Percentiles rank a stretch among this genome's conserved stretches.
Evolutionary conservation across 2,113 vertebrate species (phyloP).

Genomic region (Campylomormyrus tamandua): DNA sequence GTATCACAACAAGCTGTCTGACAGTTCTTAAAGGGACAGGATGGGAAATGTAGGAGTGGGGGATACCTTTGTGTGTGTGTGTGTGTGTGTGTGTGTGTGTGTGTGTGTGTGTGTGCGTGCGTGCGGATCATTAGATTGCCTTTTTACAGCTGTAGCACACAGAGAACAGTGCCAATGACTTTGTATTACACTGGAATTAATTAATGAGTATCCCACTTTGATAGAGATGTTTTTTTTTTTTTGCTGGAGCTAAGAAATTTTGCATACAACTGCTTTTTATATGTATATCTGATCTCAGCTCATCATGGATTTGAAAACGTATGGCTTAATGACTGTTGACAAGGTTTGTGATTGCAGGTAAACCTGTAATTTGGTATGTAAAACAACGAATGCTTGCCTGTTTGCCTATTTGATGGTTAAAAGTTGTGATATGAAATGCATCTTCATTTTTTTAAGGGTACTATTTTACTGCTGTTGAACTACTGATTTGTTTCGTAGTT

Average conservation of each 20-base stretch:
- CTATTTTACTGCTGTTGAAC: constrained; percentile 50
- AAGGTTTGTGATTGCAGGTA: constrained; percentile 35
- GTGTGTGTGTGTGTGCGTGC: too few species aligned
- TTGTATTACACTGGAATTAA: not conserved
- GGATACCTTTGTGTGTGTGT: not conserved
- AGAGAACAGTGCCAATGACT: not conserved
- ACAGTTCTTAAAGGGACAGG: constrained; percentile 17
- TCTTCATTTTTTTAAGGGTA: constrained; percentile 34
- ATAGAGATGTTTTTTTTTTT: not conserved
- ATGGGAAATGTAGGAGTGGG: not conserved
- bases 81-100: too few species aligned
- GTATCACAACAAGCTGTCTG: constrained; percentile 11
- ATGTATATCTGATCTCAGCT: constrained; percentile 35
- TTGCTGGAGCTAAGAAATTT: not conserved
- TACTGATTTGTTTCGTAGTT: constrained; percentile 53
- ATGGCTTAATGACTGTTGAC: constrained; percentile 46
- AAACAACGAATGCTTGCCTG: constrained; percentile 19
- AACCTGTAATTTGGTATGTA: constrained; percentile 31
- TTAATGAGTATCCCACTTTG: not conserved
- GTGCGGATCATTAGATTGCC: not conserved
- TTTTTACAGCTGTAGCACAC: not conserved
- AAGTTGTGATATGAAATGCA: constrained; percentile 38
- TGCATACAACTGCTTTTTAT: constrained; percentile 12
- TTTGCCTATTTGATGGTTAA: constrained; percentile 40
- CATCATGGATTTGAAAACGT: constrained; percentile 23